phyloP scores from a whole-genome alignment of 1,140 invertebrate genomes.

The Calephelis virginiensis region DNA sequence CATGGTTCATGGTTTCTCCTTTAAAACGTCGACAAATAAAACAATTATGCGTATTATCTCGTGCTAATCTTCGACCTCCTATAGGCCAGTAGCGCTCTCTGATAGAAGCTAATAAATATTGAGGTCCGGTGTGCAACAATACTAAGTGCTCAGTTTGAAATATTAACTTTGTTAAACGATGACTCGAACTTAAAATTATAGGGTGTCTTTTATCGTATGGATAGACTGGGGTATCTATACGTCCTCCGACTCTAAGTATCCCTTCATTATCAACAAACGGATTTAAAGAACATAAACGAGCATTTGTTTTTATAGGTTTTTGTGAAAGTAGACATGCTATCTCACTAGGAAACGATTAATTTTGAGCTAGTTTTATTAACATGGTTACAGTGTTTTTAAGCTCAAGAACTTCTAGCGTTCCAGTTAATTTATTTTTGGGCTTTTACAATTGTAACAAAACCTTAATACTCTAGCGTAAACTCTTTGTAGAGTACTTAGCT shows the following conservation, averaged over 20 bases:
- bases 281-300: no score
- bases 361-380: neutral
- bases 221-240: no score
- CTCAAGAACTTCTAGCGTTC: neutral
- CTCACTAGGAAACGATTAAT: no score
- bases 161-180: constrained; percentile 18
- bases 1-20: constrained; percentile 8
- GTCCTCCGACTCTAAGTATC: no score
- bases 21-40: constrained; percentile 11
- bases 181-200: constrained; percentile 18
- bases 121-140: constrained; percentile 21
- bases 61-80: constrained; percentile 16
- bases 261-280: no score
- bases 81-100: constrained; percentile 23
- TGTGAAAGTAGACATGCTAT: no score
- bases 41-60: constrained; percentile 15
- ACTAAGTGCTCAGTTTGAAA: constrained; percentile 19
- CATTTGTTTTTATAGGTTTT: no score
- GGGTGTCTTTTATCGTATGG: constrained; percentile 26
- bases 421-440: neutral
- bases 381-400: neutral
- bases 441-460: neutral
- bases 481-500: no score
- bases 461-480: no score
- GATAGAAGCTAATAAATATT: constrained; percentile 21